phyloP scores from a whole-genome alignment of 1,140 invertebrate species.

The Andricus grossulariae region DNA sequence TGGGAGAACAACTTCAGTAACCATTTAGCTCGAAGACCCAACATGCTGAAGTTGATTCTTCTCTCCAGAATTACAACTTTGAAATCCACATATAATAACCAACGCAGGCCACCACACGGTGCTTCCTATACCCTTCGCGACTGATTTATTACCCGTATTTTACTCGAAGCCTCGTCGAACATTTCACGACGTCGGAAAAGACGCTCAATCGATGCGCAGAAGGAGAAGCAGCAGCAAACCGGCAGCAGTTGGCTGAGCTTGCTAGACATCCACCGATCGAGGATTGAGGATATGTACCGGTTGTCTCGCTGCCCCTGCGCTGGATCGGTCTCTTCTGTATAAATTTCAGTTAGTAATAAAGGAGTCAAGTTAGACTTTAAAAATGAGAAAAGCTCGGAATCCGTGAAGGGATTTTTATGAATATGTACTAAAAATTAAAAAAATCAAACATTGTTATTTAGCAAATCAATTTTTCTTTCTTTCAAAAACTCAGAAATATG shows the following conservation, averaged over 20 bases:
- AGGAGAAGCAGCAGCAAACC: slow-evolving; percentile 8
- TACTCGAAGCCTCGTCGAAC: slow-evolving; percentile 29
- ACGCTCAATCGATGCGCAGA: slow-evolving; percentile 14
- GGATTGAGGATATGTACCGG: slow-evolving; percentile 4
- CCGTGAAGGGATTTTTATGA: too few species aligned
- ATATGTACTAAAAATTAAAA: too few species aligned
- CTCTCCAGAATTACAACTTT: slow-evolving; percentile 10
- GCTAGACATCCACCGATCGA: slow-evolving; percentile 6
- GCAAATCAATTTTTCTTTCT: too few species aligned
- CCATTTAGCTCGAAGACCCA: slow-evolving; percentile 8
- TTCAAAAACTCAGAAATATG: too few species aligned
- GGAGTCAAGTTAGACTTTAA: slow-evolving; percentile 45
- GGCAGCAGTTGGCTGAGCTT: neutral
- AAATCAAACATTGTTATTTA: too few species aligned
- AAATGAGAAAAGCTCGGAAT: neutral
- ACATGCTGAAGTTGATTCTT: slow-evolving; percentile 21
- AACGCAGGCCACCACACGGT: neutral
- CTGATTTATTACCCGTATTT: slow-evolving; percentile 31
- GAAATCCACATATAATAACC: slow-evolving; percentile 25
- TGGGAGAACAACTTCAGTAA: neutral
- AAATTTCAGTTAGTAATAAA: slow-evolving; percentile 49
- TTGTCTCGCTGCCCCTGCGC: neutral
- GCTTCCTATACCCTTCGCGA: slow-evolving; percentile 19
- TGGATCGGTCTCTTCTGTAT: slow-evolving; percentile 28
- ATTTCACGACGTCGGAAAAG: slow-evolving; percentile 23